Conservation (phyloP, 1,140 invertebrate genomes). For the Paraescarpia echinospica region DNA sequence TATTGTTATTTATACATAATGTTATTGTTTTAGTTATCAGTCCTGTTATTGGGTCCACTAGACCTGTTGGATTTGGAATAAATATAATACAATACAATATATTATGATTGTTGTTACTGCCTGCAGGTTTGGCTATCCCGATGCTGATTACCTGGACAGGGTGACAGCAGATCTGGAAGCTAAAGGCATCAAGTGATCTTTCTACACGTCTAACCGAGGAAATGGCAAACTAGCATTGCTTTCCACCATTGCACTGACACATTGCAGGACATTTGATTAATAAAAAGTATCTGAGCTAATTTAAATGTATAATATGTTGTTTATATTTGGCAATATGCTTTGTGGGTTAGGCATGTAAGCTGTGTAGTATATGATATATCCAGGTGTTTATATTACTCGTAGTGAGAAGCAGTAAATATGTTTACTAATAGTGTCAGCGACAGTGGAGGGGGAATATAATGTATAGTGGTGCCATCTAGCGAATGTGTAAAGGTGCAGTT, state of each 20-base stretch:
- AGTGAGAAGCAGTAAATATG: neutral
- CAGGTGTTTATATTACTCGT: neutral
- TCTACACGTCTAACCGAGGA: neutral
- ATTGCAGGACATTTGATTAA: too few relatives aligned
- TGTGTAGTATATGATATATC: neutral
- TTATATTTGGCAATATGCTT: neutral
- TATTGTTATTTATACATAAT: too few relatives aligned
- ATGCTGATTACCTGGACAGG: conserved; percentile 36
- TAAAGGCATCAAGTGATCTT: conserved; percentile 35
- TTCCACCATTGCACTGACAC: neutral
- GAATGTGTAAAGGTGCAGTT: too few relatives aligned
- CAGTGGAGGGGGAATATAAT: neutral
- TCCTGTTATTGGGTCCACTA: too few relatives aligned
- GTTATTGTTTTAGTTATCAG: too few relatives aligned
- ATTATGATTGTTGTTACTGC: neutral
- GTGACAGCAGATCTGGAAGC: conserved; percentile 40
- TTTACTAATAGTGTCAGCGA: neutral
- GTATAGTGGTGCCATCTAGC: neutral
- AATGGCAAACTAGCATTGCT: neutral
- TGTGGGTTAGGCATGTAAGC: neutral
- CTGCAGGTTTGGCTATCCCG: conserved; percentile 44
- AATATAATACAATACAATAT: too few relatives aligned
- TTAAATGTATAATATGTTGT: neutral
- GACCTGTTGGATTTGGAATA: too few relatives aligned
- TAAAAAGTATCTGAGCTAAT: neutral